These are phyloP conservation scores for Aotus griseimembra DNA, from an alignment of 2,797 vertebrate species.

Conservation along the genomic window DNA sequence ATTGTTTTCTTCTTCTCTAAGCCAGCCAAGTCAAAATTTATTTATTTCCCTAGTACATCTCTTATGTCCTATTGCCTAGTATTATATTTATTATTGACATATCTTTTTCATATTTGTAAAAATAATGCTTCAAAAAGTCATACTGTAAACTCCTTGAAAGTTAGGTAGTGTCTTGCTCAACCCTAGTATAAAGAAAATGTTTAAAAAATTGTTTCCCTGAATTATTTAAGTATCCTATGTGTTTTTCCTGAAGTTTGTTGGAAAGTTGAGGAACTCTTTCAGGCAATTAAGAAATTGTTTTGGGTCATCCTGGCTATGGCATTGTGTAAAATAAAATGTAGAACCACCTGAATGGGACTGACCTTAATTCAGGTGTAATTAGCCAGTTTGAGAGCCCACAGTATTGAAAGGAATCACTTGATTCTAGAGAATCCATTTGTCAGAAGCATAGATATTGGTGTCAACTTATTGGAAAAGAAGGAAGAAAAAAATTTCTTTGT, in stretches of 20 bases:
- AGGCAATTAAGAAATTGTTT: not conserved
- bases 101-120: conserved; percentile 2
- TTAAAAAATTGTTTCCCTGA: not conserved
- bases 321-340: not conserved
- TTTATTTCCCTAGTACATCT: not conserved
- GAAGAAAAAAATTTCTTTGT: not conserved
- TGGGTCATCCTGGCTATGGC: not conserved
- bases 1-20: not conserved
- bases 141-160: not conserved
- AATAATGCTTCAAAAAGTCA: no score
- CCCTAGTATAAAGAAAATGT: not conserved
- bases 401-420: not conserved
- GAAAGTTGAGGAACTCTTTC: not conserved
- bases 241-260: not conserved
- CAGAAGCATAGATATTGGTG: not conserved
- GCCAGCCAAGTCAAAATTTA: not conserved
- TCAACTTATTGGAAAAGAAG: not conserved
- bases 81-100: not conserved
- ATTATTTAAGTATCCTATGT: not conserved
- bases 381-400: not conserved
- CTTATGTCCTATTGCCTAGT: not conserved
- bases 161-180: not conserved
- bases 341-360: not conserved
- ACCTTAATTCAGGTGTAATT: not conserved
- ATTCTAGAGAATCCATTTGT: not conserved